Base-by-base conservation (phyloP, 2,797 vertebrate species). In the Characodon lateralis region DNA sequence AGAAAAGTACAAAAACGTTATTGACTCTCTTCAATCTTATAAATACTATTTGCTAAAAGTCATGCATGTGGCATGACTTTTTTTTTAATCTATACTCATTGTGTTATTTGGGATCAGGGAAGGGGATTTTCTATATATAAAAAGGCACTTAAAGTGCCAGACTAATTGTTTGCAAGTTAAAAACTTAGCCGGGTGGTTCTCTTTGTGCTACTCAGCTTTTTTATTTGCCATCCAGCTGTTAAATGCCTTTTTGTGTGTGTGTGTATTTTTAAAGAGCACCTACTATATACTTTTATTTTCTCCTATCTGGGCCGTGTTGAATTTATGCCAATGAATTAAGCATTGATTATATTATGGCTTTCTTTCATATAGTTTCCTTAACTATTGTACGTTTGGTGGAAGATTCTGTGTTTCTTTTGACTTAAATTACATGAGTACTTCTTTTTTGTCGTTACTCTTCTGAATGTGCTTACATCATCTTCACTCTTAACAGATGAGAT, bases 391-490 rank as follows among this genome's bases (percentile, higher is more conserved):
- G 6, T 86, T 87, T 89, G 83, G 79, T 87, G 84, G 87, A 74
- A 87, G 80, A 85, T 71, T 78, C 58, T 88, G 87, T 87, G 66
- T 89, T 82, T 83, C 71, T 78, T 81, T 74, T 74, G 79, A 87
- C 73, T 84, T 77, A 80, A 55, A 72, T 88, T 85, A 68, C 18
- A 58, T 89, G 81, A 76, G 83, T 86, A 72, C 35, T 76, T 87
- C 80, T 55, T 59, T 35, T 24, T 53, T 28, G 55, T 73, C 14
- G 55, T 48, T 56, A 83, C 90, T 89, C 82, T 87, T 79, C 83
- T 90, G 90, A 94, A 92, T 89, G 87, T 89, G 84, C 79, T 66
- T 86, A 79, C 71, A 43, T 74, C 26, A 53, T 89, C 74, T 82
- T 89, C 74, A 78, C 83, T 79, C 82, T 41, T 80, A 77, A 82